Base-by-base conservation (phyloP, 1,140 invertebrate genomes). In the Trachymyrmex septentrionalis region DNA sequence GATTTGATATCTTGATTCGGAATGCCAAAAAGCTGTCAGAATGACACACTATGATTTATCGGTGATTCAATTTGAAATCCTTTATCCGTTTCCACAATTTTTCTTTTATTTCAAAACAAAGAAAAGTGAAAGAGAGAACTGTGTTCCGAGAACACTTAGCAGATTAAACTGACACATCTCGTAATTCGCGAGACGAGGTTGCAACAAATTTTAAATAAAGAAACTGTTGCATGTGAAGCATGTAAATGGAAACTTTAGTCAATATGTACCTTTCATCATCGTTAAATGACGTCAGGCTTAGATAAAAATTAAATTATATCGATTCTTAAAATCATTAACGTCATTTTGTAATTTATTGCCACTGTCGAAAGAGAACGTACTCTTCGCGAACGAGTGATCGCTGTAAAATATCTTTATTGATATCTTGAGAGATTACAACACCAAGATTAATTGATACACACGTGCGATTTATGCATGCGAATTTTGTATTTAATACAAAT, bases 31-130 rank as follows among this genome's bases (percentile, higher is more conserved):
- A 34, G n/a, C 44, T 64, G 48, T 55, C 82, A 55, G 21, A 38
- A 19, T 66, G n/a, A 85, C 10, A 27, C n/a, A 27, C 30, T 27
- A 64, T 76, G 73, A 85, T 64, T 78, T 85, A 85, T 85, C 34
- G 27, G 6, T 4, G 30, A 85, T 27, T 24, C 10, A 14, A 5
- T 77, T 6, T 0, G 21, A 55, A 78, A 53, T 77, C 10, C 10
- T 78, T 66, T 55, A 55, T 55, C 12, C 12, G 14, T 50, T 50
- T 77, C 19, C 63, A 63, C 24, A 63, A 63, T 66, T 44, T 44
- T 64, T 14, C 21, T 85, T 66, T 57, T 66, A 50, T 66, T 85
- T 44, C 53, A 50, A 38, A 19, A 50, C 38, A 34, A 50, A 21
- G 27, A n/a, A 30, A 34, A 55, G 6, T 48, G 14, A 63, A 30